A percentile compares a stretch with the other conserved stretches of the same genome.
These are phyloP conservation scores for Chrysochloris asiatica DNA, from an alignment of 2,113 vertebrate genomes.

Conservation along the genomic window DNA sequence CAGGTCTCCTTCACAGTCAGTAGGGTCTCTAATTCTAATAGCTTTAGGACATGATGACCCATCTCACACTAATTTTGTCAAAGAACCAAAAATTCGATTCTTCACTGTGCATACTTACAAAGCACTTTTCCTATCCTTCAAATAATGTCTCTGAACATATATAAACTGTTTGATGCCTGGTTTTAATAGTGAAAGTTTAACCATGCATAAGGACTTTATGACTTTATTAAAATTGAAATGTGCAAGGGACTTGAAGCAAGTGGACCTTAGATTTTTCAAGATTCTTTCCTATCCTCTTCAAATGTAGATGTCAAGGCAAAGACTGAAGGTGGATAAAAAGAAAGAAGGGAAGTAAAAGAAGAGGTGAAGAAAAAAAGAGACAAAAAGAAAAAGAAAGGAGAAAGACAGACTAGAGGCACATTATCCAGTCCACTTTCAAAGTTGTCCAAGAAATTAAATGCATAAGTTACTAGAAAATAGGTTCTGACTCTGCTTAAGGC, in stretches of 20 bases:
- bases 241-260: not conserved
- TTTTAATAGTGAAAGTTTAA: constrained; percentile 17
- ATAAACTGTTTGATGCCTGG: not conserved
- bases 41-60: not conserved
- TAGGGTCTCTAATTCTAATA: not conserved
- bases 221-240: not conserved
- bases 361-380: accelerated
- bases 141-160: not conserved
- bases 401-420: not conserved
- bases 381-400: not conserved
- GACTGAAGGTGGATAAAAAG: not conserved
- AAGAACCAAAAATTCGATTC: not conserved
- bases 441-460: not conserved
- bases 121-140: not conserved
- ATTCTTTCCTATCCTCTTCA: not conserved
- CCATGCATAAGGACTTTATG: not conserved
- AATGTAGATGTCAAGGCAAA: not conserved
- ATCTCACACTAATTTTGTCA: not conserved
- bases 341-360: not conserved
- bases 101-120: not conserved
- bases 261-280: not conserved
- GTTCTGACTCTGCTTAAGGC: too few relatives aligned
- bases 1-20: not conserved
- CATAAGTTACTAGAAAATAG: not conserved
- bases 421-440: not conserved